Evolutionary conservation across 2,113 vertebrate species (phyloP).

Genomic region (Nycticebus coucang): DNA sequence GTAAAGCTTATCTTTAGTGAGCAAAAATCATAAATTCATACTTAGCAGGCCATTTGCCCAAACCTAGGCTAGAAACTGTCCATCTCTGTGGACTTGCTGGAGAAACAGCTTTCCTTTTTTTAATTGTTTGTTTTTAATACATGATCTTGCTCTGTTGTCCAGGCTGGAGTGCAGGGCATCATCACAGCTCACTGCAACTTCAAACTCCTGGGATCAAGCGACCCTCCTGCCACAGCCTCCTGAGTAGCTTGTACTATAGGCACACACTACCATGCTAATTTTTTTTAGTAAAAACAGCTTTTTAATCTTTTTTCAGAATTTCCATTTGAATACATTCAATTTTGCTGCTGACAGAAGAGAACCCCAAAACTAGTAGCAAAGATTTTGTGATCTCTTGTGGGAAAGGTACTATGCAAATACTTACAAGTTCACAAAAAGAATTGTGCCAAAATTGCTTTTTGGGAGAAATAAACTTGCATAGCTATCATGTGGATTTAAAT

Average conservation of each 20-base stretch:
- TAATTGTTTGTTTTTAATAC: no score
- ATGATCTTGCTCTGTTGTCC: no score
- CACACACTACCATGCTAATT: no score
- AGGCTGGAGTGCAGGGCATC: no score
- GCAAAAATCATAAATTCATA: not conserved
- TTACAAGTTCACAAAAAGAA: not conserved
- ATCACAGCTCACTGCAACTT: no score
- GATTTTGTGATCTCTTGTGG: not conserved
- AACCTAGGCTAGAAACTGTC: not conserved
- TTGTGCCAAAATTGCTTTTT: not conserved
- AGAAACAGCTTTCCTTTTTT: not conserved
- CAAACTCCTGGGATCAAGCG: no score
- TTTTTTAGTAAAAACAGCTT: not conserved
- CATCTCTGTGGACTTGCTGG: not conserved
- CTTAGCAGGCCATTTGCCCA: not conserved
- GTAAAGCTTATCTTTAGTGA: not conserved
- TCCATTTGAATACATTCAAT: not conserved
- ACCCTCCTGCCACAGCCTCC: no score
- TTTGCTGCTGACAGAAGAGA: not conserved
- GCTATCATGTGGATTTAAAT: not conserved
- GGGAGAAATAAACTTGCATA: not conserved
- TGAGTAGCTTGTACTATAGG: no score
- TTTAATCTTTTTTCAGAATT: not conserved
- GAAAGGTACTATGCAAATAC: not conserved
- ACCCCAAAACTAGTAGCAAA: not conserved